Evolutionary conservation across 2,797 vertebrate species (phyloP), one percentile per base, ranked within the genome.

Genomic region (Myotis myotis): DNA sequence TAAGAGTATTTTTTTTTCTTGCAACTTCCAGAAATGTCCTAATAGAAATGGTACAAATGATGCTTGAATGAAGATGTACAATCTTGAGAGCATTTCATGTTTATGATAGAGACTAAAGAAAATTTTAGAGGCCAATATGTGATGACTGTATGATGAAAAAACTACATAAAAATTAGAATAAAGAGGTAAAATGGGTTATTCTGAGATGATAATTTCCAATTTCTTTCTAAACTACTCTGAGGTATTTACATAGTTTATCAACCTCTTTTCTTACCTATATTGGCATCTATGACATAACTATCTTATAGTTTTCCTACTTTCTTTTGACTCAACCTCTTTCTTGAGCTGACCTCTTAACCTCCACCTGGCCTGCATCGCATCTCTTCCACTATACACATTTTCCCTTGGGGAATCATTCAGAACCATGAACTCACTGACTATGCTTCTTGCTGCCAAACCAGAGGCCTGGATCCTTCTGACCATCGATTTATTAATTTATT

Each of bases 211-310:
- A 89, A 62, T 87, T 72, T 82, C 8, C 8, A 68, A 3, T 86
- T 94, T 87, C 47, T 51, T 82, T 81, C n/a, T 51, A 82, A 57
- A 87, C 7, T 78, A 76, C 75, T 86, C 23, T 53, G 64, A 95
- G 11, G 3, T 80, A 71, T 74, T 81, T 51, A 49, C 36, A 72
- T 44, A 64, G n/a, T 62, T 76, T 33, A 41, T 70, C 13, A 81
- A 28, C 71, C 17, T 82, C 3, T 91, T 85, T 92, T 91, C 66
- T 80, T 38, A 55, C 22, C 57, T 72, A 33, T 53, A 4, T 78
- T 92, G n/a, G 9, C 64, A 2, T 81, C 75, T 81, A 5, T 89
- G 13, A 86, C n/a, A 49, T 71, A 80, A 47, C 76, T 81, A 41
- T 85, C 3, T 53, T 86, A 19, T 3, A 51, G 47, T 44, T 78